These are phyloP conservation scores for Phylloscopus collybita DNA, from an alignment of 2,797 vertebrate species.

Conservation along the genomic window DNA sequence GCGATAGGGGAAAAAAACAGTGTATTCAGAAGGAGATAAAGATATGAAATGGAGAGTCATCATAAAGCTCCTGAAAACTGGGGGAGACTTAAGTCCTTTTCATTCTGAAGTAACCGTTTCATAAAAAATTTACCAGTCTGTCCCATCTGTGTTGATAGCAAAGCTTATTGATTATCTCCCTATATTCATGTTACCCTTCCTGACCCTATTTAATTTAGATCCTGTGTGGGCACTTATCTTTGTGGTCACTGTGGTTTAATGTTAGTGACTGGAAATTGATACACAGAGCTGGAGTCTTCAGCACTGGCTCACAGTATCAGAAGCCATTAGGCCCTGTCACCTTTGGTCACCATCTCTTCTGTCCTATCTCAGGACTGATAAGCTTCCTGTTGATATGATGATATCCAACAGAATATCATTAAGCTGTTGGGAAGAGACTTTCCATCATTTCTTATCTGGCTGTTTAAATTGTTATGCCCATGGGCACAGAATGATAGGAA, in stretches of 20 bases:
- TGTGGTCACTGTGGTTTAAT: constrained; percentile 29
- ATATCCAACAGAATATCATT: neutral
- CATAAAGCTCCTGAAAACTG: neutral
- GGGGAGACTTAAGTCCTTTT: neutral
- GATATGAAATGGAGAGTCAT: neutral
- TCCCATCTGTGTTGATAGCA: neutral
- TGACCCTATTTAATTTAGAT: constrained; percentile 58
- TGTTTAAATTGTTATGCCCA: neutral
- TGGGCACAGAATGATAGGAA: neutral
- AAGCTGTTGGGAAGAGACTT: neutral
- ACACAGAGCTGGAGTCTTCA: neutral
- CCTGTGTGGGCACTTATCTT: constrained; percentile 17
- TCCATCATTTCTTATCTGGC: neutral
- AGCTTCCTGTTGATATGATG: neutral
- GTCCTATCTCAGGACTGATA: neutral
- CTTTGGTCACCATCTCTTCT: neutral
- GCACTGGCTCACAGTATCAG: neutral
- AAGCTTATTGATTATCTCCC: constrained; percentile 40
- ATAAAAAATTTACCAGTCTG: neutral
- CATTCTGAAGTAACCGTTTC: neutral
- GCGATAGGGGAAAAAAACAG: rapidly evolving
- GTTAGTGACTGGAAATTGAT: constrained; percentile 37
- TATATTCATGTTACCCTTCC: constrained; percentile 3
- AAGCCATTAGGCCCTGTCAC: neutral
- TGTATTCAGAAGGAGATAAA: neutral